Conservation (phyloP, 2,888 invertebrate genomes). For the Girardia tigrina region DNA sequence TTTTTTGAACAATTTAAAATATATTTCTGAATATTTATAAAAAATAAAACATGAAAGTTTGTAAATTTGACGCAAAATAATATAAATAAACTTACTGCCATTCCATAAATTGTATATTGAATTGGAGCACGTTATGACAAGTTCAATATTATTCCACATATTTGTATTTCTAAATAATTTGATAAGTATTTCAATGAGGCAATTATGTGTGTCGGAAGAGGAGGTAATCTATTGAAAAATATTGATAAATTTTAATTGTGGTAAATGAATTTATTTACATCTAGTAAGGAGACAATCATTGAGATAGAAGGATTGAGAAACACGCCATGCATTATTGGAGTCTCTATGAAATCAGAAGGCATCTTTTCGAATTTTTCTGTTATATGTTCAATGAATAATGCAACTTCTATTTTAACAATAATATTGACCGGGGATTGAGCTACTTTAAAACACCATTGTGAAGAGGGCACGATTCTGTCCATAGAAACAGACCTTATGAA, state of each 20-base stretch:
- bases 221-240: neutral
- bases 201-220: neutral
- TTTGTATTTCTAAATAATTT: slow-evolving; percentile 1
- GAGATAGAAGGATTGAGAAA: neutral
- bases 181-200: neutral
- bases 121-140: neutral
- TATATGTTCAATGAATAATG: slow-evolving; percentile 11
- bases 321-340: neutral
- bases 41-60: too few relatives aligned
- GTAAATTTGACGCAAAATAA: too few relatives aligned
- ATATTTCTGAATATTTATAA: too few relatives aligned
- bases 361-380: neutral
- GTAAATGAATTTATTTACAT: neutral
- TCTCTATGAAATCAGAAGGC: neutral
- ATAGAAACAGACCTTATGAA: neutral
- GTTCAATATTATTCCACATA: slow-evolving; percentile 12
- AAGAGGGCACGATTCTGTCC: neutral
- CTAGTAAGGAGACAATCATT: neutral
- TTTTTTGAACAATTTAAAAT: too few relatives aligned
- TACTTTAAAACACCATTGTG: neutral
- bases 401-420: slow-evolving; percentile 1
- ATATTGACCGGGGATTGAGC: neutral
- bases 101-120: slow-evolving; percentile 1
- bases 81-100: too few relatives aligned
- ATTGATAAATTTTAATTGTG: neutral